phyloP scores from a whole-genome alignment of 35 echinoderm and acorn worm genomes.

The Patiria miniata region DNA sequence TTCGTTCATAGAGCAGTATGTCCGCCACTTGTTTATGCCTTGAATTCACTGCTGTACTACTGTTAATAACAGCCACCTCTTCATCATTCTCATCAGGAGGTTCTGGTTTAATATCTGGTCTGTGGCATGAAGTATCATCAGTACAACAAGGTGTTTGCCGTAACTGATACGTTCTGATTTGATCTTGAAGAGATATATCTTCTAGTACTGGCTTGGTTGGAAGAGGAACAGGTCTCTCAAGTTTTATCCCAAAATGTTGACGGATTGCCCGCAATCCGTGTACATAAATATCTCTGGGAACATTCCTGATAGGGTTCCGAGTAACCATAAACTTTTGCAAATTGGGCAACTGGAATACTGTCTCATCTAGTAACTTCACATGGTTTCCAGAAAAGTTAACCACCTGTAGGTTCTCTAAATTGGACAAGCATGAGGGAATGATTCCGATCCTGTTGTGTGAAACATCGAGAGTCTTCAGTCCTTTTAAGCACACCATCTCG shows the following conservation, averaged over 20 bases:
- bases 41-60: neutral
- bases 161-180: slow-evolving; percentile 49
- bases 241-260: slow-evolving; percentile 59
- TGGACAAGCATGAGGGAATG: slow-evolving; percentile 63
- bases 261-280: slow-evolving; percentile 81
- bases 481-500: slow-evolving; percentile 34
- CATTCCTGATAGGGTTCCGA: slow-evolving; percentile 78
- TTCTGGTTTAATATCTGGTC: neutral
- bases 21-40: slow-evolving; percentile 7
- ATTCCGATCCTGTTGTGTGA: slow-evolving; percentile 71
- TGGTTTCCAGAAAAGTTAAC: slow-evolving; percentile 90
- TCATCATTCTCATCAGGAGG: slow-evolving; percentile 30
- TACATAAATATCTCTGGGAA: slow-evolving; percentile 79
- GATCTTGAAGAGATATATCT: slow-evolving; percentile 46
- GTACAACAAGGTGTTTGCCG: slow-evolving; percentile 1
- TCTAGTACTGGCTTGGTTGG: neutral
- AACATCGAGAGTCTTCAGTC: slow-evolving; percentile 60
- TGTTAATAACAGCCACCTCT: slow-evolving; percentile 26
- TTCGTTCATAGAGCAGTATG: slow-evolving; percentile 56
- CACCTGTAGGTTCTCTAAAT: slow-evolving; percentile 59
- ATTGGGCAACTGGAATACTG: slow-evolving; percentile 31
- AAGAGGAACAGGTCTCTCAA: slow-evolving; percentile 31
- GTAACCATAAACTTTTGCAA: slow-evolving; percentile 69
- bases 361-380: slow-evolving; percentile 40
- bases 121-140: neutral